A percentile compares a stretch with the other conserved stretches of the same genome.
Evolutionary conservation across 2,888 invertebrate species (phyloP).

Genomic region (Troides oblongomaculatus): DNA sequence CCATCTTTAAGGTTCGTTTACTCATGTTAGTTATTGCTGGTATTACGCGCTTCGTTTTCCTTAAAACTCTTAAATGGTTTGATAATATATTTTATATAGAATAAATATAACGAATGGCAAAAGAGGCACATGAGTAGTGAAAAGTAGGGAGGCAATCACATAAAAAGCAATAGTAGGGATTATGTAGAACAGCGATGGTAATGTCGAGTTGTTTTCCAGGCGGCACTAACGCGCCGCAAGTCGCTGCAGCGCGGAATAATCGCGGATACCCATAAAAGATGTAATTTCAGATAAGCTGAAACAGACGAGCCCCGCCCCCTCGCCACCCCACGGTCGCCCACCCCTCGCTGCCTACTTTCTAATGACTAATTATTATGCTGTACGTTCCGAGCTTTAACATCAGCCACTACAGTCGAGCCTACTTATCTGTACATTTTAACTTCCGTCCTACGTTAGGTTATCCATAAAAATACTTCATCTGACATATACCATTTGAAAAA

Average conservation of each 20-base stretch:
- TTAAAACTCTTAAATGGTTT: neutral
- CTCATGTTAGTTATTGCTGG: constrained; percentile 44
- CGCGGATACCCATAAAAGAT: constrained; percentile 81
- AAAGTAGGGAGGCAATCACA: constrained; percentile 62
- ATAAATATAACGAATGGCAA: constrained; percentile 32
- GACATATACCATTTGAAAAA: neutral
- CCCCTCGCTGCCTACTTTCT: constrained; percentile 76
- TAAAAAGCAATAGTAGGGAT: constrained; percentile 76
- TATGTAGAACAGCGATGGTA: constrained; percentile 75
- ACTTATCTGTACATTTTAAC: constrained; percentile 56
- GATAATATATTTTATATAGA: neutral
- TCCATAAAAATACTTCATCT: neutral
- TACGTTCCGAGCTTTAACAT: constrained; percentile 77
- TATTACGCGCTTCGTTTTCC: neutral
- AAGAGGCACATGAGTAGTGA: constrained; percentile 50
- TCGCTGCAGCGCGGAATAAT: constrained; percentile 79
- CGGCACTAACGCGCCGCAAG: constrained; percentile 75
- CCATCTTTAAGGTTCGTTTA: constrained; percentile 48
- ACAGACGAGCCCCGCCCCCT: constrained; percentile 76
- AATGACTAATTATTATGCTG: constrained; percentile 81
- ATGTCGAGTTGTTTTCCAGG: constrained; percentile 72
- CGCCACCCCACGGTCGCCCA: constrained; percentile 42
- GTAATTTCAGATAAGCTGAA: constrained; percentile 81
- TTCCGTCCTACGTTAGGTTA: constrained; percentile 44
- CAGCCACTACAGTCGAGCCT: constrained; percentile 41